Evolutionary conservation across 2,888 invertebrate species (phyloP), one percentile per base, ranked within the genome.

Genomic region (Plutella xylostella): DNA sequence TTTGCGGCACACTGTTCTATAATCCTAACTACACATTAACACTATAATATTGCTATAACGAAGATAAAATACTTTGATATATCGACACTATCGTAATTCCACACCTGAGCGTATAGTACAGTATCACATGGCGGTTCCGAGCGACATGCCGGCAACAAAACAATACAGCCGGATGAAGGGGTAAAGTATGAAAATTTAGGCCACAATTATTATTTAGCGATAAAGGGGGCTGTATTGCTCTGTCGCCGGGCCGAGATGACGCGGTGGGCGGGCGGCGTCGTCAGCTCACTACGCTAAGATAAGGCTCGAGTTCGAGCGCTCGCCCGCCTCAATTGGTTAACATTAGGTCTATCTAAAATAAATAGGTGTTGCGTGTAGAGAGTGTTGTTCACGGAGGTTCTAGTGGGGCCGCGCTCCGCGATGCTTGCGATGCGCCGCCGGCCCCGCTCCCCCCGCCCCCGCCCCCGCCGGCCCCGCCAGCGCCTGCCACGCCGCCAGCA

Each of bases 321-420:
- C 68, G 68, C 64, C 67, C 72, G 68, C 69, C 68, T 63, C 67
- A 73, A 75, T 75, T 75, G 72, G 72, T 74, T 77, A 78, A 79
- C 72, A 76, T 80, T 82, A 82, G 71, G 64, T 75, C 82, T 82
- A 82, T 82, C 82, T 82, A 82, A 71, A 77, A 77, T 78, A 75
- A 78, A 77, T 78, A 76, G 60, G 60, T 61, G 60, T 55, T 52
- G 37, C 42, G 35, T 51, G 60, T 48, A n/a, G 55, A 50, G 55
- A 45, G 47, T 51, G 48, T n/a, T 46, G 68, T 66, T 82, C 82
- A 82, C 72, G 82, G 83, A 63, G 84, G 84, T 67, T 83, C 80
- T 77, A 80, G 72, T 70, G 42, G 40, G 45, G 80, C 80, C 84
- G 80, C 71, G 80, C 83, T 76, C 84, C 84, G 75, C 84, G 84